These are phyloP conservation scores for Aleiodes alternator DNA, from an alignment of 2,888 invertebrate species.

Conservation along the genomic window DNA sequence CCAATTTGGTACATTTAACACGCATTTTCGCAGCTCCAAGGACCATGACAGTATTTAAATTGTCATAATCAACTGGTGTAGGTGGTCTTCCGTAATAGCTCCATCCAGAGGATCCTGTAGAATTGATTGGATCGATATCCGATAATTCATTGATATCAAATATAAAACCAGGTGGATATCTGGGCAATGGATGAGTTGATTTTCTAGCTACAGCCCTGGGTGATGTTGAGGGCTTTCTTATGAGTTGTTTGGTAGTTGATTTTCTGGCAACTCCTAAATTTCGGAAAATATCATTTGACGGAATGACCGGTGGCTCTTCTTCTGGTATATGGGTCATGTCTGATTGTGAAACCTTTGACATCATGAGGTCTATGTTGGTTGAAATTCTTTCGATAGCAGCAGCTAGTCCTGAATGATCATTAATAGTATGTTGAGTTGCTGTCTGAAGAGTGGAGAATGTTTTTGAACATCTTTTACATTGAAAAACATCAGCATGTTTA, in stretches of 20 bases:
- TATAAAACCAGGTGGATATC: slow-evolving; percentile 57
- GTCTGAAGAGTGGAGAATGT: slow-evolving; percentile 65
- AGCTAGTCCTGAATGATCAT: slow-evolving; percentile 67
- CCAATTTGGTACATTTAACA: slow-evolving; percentile 77
- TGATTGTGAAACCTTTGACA: slow-evolving; percentile 53
- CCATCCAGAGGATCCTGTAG: slow-evolving; percentile 16
- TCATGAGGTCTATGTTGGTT: slow-evolving; percentile 58
- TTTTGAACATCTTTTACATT: slow-evolving; percentile 74
- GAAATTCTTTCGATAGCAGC: slow-evolving; percentile 62
- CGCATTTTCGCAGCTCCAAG: slow-evolving; percentile 77
- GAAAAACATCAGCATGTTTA: slow-evolving; percentile 73
- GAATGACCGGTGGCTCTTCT: slow-evolving; percentile 26
- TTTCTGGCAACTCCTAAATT: slow-evolving; percentile 73
- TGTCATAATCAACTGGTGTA: slow-evolving; percentile 72
- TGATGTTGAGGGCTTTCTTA: slow-evolving; percentile 46
- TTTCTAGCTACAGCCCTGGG: slow-evolving; percentile 74
- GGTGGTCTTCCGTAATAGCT: slow-evolving; percentile 76
- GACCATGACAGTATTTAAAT: slow-evolving; percentile 77
- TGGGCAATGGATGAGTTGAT: slow-evolving; percentile 76
- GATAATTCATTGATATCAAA: slow-evolving; percentile 49
- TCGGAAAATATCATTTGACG: slow-evolving; percentile 48
- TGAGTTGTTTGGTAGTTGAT: slow-evolving; percentile 72
- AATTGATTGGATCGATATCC: slow-evolving; percentile 40
- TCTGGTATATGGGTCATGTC: slow-evolving; percentile 24
- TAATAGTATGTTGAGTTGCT: slow-evolving; percentile 66